phyloP scores from a whole-genome alignment of 2,113 vertebrate genomes.

The Litocranius walleri region DNA sequence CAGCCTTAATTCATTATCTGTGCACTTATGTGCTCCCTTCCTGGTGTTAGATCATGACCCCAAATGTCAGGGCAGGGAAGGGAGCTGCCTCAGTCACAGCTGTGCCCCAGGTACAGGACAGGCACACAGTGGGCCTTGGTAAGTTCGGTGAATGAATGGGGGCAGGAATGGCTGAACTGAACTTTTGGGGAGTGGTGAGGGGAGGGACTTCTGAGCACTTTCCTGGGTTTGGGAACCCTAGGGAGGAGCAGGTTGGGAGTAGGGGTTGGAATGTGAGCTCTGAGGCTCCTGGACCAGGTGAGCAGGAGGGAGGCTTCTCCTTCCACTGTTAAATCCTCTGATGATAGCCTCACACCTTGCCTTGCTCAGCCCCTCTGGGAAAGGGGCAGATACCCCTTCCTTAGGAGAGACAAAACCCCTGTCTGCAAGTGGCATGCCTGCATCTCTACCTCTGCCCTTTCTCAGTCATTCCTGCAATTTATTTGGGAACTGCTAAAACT shows the following conservation, averaged over 20 bases:
- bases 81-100: fast-evolving
- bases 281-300: neutral
- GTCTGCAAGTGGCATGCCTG: fast-evolving
- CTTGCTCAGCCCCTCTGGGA: neutral
- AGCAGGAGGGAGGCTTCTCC: neutral
- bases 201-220: neutral
- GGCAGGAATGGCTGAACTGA: neutral
- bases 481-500: neutral
- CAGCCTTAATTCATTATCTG: neutral
- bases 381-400: neutral
- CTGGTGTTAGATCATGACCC: neutral
- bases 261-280: neutral
- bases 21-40: neutral
- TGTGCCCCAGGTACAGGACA: neutral
- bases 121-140: neutral
- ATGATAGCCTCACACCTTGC: neutral
- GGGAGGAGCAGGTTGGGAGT: neutral
- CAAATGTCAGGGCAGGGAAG: fast-evolving
- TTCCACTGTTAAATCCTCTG: neutral
- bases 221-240: neutral
- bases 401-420: neutral
- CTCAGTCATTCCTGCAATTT: neutral
- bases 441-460: neutral
- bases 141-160: neutral
- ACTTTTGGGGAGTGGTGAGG: neutral